phyloP scores from a whole-genome alignment of 1,140 invertebrate genomes.

The Aricia agestis region DNA sequence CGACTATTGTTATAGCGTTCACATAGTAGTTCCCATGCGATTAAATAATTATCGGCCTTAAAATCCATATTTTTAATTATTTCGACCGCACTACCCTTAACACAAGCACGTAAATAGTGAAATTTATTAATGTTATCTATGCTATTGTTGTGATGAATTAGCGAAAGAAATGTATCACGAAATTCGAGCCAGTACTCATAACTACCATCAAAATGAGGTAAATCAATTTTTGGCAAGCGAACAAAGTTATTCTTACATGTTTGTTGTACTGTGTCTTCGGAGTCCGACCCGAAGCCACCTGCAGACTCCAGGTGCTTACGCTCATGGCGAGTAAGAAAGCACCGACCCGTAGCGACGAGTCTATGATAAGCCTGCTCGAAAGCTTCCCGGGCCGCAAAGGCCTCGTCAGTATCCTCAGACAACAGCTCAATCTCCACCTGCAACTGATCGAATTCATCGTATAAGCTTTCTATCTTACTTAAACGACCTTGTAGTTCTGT shows the following conservation, averaged over 20 bases:
- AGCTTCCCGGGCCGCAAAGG: no score
- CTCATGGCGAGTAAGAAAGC: background rate
- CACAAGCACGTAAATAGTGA: slow-evolving; percentile 19
- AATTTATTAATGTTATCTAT: slow-evolving; percentile 22
- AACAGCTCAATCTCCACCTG: no score
- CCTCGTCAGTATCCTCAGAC: no score
- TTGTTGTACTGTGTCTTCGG: background rate
- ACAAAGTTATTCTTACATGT: slow-evolving; percentile 19
- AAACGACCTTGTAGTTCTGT: no score
- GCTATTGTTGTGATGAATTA: slow-evolving; percentile 15
- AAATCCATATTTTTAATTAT: slow-evolving; percentile 17
- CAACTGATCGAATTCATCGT: no score
- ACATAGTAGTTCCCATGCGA: background rate
- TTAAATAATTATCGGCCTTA: slow-evolving; percentile 1
- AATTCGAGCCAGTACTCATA: slow-evolving; percentile 17
- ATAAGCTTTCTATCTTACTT: no score
- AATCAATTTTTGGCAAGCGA: slow-evolving; percentile 23
- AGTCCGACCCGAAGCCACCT: slow-evolving; percentile 15
- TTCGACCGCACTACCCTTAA: background rate
- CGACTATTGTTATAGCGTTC: slow-evolving; percentile 10
- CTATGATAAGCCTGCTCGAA: no score
- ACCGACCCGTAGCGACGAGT: background rate
- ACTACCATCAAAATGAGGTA: slow-evolving; percentile 20
- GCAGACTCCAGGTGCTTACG: background rate
- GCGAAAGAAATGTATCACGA: slow-evolving; percentile 7